Base-by-base conservation (phyloP, 2,888 invertebrate genomes). In the Drosophila nigricruria region DNA sequence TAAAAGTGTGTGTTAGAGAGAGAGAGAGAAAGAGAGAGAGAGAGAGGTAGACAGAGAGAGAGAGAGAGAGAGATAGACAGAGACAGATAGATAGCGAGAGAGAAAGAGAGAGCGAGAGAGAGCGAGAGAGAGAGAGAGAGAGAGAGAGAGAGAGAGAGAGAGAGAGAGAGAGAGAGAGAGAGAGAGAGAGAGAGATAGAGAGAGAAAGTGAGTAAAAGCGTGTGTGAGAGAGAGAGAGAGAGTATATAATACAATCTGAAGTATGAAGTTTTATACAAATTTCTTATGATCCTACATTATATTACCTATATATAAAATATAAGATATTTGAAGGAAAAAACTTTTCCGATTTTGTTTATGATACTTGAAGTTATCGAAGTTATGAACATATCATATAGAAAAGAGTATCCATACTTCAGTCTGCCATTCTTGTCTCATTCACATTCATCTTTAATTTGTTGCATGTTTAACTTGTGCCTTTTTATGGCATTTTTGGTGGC, bases 401-500 rank as follows among this genome's bases (percentile, higher is more conserved):
- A 8, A 1, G 50, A 16, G 50, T 52, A 52, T 52, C 4, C 34
- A 34, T 0, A 4, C 34, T 5, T 52, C 23, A 20, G 49, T 3
- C 1, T 2, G 0, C 10, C 2, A 3, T 5, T 34, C 16, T 16
- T 10, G 53, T 62, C 57, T 47, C 49, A 59, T 66, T 40, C 43
- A 49, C 47, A 49, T 70, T 61, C 65, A 67, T 47, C 18, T 52
- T 54, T 64, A 73, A 67, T 79, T 74, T 81, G 79, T 72, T 74
- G 74, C 70, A 61, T 76, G 86, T 74, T 71, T 62, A 45, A 40
- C 66, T 59, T 53, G 45, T 25, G 61, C 8, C 38, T 61, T 56
- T 62, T 69, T 69, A 61, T 70, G 70, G 54, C 65, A 53, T 65
- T 60, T 63, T 49, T 23, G 49, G 54, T 49, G 47, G 57, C 52